Conservation (phyloP, 2,113 vertebrate species). For the Bucco capensis region DNA sequence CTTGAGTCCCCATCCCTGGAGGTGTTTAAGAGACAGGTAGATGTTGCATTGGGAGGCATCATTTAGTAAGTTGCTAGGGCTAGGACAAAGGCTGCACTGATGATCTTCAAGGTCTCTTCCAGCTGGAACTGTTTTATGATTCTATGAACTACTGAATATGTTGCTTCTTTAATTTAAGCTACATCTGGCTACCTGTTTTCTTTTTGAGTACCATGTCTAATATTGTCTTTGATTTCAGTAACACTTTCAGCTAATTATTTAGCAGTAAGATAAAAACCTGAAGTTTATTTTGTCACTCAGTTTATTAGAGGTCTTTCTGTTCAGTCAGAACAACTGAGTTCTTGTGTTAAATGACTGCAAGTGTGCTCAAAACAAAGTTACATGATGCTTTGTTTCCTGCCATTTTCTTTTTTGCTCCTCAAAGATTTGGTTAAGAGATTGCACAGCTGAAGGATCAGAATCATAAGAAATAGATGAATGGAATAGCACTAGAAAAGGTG, state of each 20-base stretch:
- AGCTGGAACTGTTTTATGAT: too few relatives aligned
- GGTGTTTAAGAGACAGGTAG: too few relatives aligned
- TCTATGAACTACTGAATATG: background rate
- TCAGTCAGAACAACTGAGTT: background rate
- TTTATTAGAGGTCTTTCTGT: background rate
- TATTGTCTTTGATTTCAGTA: background rate
- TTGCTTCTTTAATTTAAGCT: background rate
- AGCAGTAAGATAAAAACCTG: background rate
- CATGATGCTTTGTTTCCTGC: background rate
- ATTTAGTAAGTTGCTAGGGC: too few relatives aligned
- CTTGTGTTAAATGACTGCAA: background rate
- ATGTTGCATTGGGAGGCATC: too few relatives aligned
- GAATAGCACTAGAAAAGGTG: background rate
- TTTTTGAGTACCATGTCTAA: background rate
- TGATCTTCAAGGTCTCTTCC: too few relatives aligned
- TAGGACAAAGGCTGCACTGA: too few relatives aligned
- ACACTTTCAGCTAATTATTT: background rate
- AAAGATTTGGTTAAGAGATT: background rate
- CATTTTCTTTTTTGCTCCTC: background rate
- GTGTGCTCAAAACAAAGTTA: background rate
- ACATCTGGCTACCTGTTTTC: background rate
- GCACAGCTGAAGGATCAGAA: background rate
- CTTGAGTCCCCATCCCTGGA: too few relatives aligned
- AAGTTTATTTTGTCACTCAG: background rate
- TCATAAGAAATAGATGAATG: background rate